Base-by-base conservation (phyloP, 2,888 invertebrate species). In the Hirtodrosophila confusa region DNA sequence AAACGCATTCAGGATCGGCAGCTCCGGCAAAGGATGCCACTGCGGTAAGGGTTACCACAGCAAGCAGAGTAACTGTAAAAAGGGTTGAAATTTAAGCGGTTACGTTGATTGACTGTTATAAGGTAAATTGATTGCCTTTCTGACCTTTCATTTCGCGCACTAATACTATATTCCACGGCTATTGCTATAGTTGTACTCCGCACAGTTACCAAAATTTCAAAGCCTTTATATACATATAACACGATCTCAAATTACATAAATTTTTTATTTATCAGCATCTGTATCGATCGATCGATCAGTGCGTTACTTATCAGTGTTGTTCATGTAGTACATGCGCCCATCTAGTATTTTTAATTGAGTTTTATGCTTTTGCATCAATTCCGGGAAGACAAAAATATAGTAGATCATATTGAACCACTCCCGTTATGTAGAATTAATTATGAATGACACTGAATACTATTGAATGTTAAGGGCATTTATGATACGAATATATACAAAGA, bases 1-100 rank as follows among this genome's bases (percentile, higher is more conserved):
- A 78, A n/a, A 88, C 62, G 51, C 89, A 90, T 67, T 88, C 89
- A 39, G 87, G 78, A 74, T 90, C 90, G 49, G 82, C 86, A 31
- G 89, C 88, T 44, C 60, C 65, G 56, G 70, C 64, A 4, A 84
- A 23, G 48, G 78, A 56, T 67, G 78, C 78, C 62, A 83, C 65
- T 69, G 83, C 58, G 70, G 86, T 75, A 69, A 88, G 49, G 48
- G 73, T 62, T 50, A 88, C 88, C 78, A 84, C 86, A 86, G 88
- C 65, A 66, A 86, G 84, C 69, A 90, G 73, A 68, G 75, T 75
- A 78, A 78, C 90, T 90, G 45, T 7, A 35, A 17, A 37, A 37
- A 41, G 7, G 8, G 8, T 35, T 8, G 24, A 12, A 24, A 27
- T 33, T 31, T 33, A 7, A 29, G 0, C 17, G 3, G n/a, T 33